Evolutionary conservation across 2,113 vertebrate species (phyloP).

Genomic region (Grantiella picta): DNA sequence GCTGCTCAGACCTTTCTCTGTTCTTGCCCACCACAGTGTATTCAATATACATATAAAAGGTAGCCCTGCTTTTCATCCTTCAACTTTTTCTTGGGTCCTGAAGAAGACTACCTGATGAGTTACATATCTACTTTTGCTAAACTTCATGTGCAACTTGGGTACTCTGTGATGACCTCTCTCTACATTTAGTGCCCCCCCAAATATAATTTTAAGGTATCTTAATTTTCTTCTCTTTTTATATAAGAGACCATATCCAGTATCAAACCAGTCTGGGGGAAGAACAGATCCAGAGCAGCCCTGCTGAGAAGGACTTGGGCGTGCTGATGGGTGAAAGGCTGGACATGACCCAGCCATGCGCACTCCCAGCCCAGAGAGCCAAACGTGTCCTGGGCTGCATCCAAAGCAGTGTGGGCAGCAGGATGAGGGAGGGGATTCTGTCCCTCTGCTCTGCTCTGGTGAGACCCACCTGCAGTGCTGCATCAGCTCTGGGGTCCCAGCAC

Average conservation of each 20-base stretch:
- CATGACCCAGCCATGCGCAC: rapidly evolving
- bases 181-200: neutral
- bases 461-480: neutral
- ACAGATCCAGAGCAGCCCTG: rapidly evolving
- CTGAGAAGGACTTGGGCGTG: neutral
- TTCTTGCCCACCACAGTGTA: neutral
- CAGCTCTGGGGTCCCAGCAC: rapidly evolving
- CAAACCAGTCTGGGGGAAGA: neutral
- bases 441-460: neutral
- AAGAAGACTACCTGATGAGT: neutral
- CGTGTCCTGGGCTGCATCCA: neutral
- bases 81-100: neutral
- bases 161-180: neutral
- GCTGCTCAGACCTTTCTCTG: neutral
- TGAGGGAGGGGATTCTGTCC: neutral
- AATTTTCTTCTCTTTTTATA: neutral
- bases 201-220: neutral
- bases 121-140: neutral
- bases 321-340: neutral
- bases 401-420: neutral
- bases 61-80: neutral
- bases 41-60: neutral
- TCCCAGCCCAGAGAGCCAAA: neutral
- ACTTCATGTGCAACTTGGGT: neutral
- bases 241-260: neutral